Evolutionary conservation across 1,140 invertebrate genomes (phyloP).

Genomic region (Calliphora vicina): DNA sequence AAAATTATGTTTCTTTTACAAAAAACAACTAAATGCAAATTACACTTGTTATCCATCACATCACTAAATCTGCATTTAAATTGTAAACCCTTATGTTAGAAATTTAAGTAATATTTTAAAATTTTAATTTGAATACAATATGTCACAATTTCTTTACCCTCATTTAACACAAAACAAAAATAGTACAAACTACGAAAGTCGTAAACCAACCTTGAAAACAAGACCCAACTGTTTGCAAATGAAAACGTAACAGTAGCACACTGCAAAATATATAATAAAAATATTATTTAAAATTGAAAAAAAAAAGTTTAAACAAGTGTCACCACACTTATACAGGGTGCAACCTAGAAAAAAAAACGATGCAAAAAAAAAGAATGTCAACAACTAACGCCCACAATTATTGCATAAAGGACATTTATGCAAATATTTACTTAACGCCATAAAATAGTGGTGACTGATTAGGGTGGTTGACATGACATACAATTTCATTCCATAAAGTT

Average conservation of each 20-base stretch:
- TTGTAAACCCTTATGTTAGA: not conserved
- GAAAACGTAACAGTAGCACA: too few species aligned
- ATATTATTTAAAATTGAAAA: too few species aligned
- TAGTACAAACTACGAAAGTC: not conserved
- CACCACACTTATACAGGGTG: not conserved
- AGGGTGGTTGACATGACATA: not conserved
- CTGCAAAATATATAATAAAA: too few species aligned
- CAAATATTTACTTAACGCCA: constrained; percentile 26
- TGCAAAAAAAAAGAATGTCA: not conserved
- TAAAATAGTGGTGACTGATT: constrained; percentile 24
- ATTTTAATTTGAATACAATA: constrained; percentile 25
- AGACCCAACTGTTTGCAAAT: not conserved
- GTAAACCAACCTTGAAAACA: not conserved
- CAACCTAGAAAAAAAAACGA: not conserved
- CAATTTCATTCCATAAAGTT: not conserved
- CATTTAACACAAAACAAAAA: not conserved
- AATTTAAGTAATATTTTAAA: not conserved
- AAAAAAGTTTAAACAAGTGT: not conserved
- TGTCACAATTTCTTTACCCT: constrained; percentile 2
- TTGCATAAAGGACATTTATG: constrained; percentile 14
- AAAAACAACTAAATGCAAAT: not conserved
- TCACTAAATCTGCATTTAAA: not conserved
- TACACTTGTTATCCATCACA: not conserved
- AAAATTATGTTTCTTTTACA: too few species aligned
- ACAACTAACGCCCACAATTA: constrained; percentile 21